Percentiles rank a stretch among this genome's conserved stretches.
phyloP scores from a whole-genome alignment of 2,888 invertebrate genomes.

The Schrankia costaestrigalis region DNA sequence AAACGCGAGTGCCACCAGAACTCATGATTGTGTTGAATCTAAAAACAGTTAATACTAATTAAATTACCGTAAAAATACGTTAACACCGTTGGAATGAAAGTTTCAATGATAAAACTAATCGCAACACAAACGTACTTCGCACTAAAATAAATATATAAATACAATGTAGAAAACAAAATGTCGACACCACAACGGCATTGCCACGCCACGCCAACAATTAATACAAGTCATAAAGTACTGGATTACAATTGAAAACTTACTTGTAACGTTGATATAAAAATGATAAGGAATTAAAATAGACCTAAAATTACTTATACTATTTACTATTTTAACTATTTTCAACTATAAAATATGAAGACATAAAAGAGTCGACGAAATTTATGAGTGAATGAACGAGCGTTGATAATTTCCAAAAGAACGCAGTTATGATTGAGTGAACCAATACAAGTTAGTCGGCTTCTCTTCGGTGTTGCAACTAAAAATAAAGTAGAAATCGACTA shows the following conservation, averaged over 20 bases:
- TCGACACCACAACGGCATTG: conserved; percentile 65
- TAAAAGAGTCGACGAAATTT: conserved; percentile 52
- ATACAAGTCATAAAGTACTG: conserved; percentile 20
- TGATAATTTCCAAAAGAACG: conserved; percentile 15
- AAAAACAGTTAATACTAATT: conserved; percentile 29
- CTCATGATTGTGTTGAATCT: conserved; percentile 61
- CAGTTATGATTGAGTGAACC: conserved; percentile 22
- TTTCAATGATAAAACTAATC: conserved; percentile 13
- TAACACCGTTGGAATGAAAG: conserved; percentile 8
- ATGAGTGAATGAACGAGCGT: conserved; percentile 47
- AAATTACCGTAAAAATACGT: neutral
- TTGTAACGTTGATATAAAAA: conserved; percentile 47
- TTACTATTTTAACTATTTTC: conserved; percentile 48
- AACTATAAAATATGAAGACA: conserved; percentile 49
- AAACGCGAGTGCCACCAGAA: conserved; percentile 87
- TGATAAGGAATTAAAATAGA: conserved; percentile 49
- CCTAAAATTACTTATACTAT: conserved; percentile 47
- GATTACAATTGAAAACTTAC: conserved; percentile 51
- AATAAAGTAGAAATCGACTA: conserved; percentile 9
- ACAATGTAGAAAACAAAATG: conserved; percentile 77
- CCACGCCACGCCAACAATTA: conserved; percentile 61
- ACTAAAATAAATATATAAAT: conserved; percentile 59
- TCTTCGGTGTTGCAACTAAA: conserved; percentile 28
- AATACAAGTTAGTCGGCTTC: conserved; percentile 20
- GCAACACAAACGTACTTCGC: conserved; percentile 28